phyloP scores from a whole-genome alignment of 35 echinoderm and acorn worm genomes.

The Hemicentrotus pulcherrimus region DNA sequence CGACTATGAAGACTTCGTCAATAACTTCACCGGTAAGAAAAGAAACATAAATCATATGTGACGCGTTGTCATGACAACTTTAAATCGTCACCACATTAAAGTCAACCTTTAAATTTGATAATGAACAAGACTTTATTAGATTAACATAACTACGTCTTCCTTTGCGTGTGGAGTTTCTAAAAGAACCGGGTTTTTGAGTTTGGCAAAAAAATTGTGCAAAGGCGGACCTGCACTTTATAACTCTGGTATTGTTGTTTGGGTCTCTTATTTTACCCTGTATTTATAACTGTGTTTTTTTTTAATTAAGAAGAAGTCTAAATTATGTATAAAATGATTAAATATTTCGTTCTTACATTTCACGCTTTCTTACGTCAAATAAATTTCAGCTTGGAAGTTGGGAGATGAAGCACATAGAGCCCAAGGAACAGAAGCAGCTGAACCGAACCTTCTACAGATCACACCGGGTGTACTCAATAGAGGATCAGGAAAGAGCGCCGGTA shows the following conservation, averaged over 20 bases:
- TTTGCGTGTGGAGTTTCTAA: no score
- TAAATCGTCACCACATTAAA: not conserved
- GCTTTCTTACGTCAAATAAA: not conserved
- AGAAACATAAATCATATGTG: not conserved
- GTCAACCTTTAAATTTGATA: not conserved
- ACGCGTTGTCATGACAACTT: not conserved
- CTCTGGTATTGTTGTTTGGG: no score
- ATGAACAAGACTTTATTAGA: not conserved
- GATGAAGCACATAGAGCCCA: not conserved
- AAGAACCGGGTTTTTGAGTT: no score
- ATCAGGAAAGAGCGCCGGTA: constrained; percentile 53
- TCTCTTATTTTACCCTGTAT: no score
- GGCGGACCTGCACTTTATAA: no score
- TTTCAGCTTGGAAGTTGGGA: constrained; percentile 39
- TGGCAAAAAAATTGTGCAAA: no score
- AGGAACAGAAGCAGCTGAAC: not conserved
- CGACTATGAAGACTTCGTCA: constrained; percentile 79
- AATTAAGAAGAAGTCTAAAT: not conserved
- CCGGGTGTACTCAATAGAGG: constrained; percentile 31
- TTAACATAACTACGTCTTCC: not conserved
- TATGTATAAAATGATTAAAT: not conserved
- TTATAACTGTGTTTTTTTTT: no score
- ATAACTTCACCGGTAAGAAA: constrained; percentile 77
- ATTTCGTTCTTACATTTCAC: not conserved
- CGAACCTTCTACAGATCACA: not conserved